Evolutionary conservation across 2,888 invertebrate species (phyloP), one percentile per base, ranked within the genome.

Genomic region (Suillia variegata): DNA sequence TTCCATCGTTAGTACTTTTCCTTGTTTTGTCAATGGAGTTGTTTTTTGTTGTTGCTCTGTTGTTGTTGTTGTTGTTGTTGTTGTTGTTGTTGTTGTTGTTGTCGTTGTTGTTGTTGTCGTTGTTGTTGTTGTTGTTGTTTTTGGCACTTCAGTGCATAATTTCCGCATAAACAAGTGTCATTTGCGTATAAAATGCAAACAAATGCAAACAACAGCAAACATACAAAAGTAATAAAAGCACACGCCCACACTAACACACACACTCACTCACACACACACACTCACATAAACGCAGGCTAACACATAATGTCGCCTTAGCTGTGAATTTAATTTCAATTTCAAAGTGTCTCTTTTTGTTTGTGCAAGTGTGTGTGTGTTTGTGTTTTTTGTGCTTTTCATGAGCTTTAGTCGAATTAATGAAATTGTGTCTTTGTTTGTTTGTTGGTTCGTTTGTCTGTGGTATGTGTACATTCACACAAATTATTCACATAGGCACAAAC

Each of bases 81-180:
- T 33, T 61, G 56, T 63, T 58, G 33, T 21, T 54, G 56, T 26
- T 48, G 42, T 38, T 20, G 34, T 47, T 18, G 53, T 34, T 53
- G 47, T 22, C 24, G 20, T 59, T 58, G 53, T 58, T 54, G 38
- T 59, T 31, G 26, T 42, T 38, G 33, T 54, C 15, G n/a, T 55
- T 51, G 17, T 55, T 26, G 6, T 38, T 55, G 33, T 20, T 49
- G n/a, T 38, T 53, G 22, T 55, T 55, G 45, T 49, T 51, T 54
- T 22, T 52, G 48, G 58, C 63, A 62, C 61, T 59, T 61, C 59
- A 63, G 49, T 67, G 63, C 56, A 67, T 63, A 58, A 65, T 62
- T 63, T 65, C 31, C 47, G 53, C 52, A 62, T 61, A 62, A 69
- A 67, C 62, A 67, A 67, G 65, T 59, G 63, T 65, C 62, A 59